phyloP scores from a whole-genome alignment of 2,113 vertebrate species.

The Piprites chloris region DNA sequence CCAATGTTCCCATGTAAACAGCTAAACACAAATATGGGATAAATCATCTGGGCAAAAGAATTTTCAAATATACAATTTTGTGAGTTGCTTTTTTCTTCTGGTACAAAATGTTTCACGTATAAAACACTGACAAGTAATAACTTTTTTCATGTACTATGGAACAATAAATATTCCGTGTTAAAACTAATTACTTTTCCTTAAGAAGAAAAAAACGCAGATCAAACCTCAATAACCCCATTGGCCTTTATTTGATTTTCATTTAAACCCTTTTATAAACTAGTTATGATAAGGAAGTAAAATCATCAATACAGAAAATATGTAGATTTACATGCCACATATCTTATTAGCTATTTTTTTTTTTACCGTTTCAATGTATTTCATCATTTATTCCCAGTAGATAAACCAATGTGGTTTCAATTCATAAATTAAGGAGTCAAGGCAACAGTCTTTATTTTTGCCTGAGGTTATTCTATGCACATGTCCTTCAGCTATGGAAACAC shows the following conservation, averaged over 20 bases:
- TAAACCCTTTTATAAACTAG: neutral
- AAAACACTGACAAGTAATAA: neutral
- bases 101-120: neutral
- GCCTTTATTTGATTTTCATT: neutral
- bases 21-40: neutral
- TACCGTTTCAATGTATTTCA: neutral
- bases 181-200: neutral
- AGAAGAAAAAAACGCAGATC: neutral
- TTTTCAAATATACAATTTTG: neutral
- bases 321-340: neutral
- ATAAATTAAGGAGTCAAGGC: neutral
- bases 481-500: conserved; percentile 41
- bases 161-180: neutral
- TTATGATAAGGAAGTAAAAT: neutral
- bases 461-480: conserved; percentile 30
- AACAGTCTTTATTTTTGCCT: conserved; percentile 20
- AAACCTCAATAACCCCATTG: neutral
- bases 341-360: neutral
- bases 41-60: neutral
- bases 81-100: neutral
- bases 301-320: neutral
- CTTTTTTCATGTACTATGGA: neutral
- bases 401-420: conserved; percentile 40
- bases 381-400: conserved; percentile 2
- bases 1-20: neutral